phyloP scores from a whole-genome alignment of 2,113 vertebrate genomes.

The Coregonus clupeaformis region DNA sequence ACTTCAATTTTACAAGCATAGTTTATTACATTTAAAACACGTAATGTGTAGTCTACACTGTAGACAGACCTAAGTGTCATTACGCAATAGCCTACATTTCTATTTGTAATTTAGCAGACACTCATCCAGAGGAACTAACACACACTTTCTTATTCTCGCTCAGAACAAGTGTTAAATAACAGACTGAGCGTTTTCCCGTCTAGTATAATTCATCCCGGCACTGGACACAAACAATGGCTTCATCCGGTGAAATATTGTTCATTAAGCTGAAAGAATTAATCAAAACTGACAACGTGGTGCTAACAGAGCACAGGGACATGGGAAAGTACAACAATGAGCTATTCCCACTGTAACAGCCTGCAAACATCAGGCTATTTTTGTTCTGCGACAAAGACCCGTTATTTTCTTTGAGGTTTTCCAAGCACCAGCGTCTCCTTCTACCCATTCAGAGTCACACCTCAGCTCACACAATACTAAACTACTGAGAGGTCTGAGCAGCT shows the following conservation, averaged over 20 bases:
- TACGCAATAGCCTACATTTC: too few species aligned
- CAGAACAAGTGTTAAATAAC: too few species aligned
- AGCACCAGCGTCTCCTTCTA: not conserved
- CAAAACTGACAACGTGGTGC: constrained; percentile 24
- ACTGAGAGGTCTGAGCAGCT: constrained; percentile 17
- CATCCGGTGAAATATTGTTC: constrained; percentile 37
- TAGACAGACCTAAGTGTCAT: too few species aligned
- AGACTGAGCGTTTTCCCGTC: too few species aligned
- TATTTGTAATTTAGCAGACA: too few species aligned
- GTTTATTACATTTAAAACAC: too few species aligned
- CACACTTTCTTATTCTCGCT: too few species aligned
- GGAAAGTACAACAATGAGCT: constrained; percentile 38
- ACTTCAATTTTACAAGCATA: too few species aligned
- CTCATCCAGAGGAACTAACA: too few species aligned
- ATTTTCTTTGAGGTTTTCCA: not conserved
- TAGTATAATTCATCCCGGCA: too few species aligned
- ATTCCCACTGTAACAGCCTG: constrained; percentile 32
- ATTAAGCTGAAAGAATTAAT: constrained; percentile 39
- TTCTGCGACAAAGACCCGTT: constrained; percentile 29
- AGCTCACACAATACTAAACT: not conserved
- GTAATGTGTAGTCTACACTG: too few species aligned
- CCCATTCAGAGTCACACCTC: too few species aligned
- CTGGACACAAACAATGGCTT: constrained; percentile 2
- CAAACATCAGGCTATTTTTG: constrained; percentile 32
- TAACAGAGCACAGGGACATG: constrained; percentile 1